Evolutionary conservation across 2,113 vertebrate species (phyloP), one percentile per base, ranked within the genome.

Genomic region (Neopipo cinnamomea): DNA sequence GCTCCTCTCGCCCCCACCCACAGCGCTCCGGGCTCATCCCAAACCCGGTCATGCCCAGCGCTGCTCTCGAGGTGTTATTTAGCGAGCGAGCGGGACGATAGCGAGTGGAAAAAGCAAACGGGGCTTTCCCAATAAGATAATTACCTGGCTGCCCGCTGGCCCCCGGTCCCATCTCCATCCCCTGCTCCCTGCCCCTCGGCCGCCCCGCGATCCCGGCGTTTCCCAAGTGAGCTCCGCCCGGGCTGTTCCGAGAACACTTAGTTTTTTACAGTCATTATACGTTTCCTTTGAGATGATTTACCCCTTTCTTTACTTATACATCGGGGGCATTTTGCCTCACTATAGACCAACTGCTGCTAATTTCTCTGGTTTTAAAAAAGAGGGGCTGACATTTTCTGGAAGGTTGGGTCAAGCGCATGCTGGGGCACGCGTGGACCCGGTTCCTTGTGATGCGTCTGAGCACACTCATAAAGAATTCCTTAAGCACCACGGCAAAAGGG

Each of bases 391-490:
- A 94, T 88, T 76, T 92, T 96, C 85, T 76, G 95, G 94, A 95
- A 94, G 92, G 82, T 71, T 97, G 95, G 97, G 97, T 98, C 97
- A 97, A 81, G 62, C 95, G 84, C 98, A 97, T 93, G 97, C 98
- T 97, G 98, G 28, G 97, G 96, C 93, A 98, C 98, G 97, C 98
- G 98, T 98, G 98, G 98, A 97, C 96, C 89, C 79, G 6, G 91
- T 79, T 96, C 93, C 97, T 94, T 95, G 68, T 63, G 87, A 79
- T 67, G 53, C 19, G n/a, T 91, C 95, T 91, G 79, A 96, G 75
- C 75, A 61, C 94, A 89, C 91, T 70, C 96, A 59, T 96, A 88
- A 96, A 97, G 97, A 95, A 96, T 94, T 88, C 95, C 95, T 94
- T 92, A 95, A 95, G 83, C 96, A 80, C 95, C 95, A 91, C 84